phyloP scores from a whole-genome alignment of 2,888 invertebrate genomes.

The Mythimna impura region DNA sequence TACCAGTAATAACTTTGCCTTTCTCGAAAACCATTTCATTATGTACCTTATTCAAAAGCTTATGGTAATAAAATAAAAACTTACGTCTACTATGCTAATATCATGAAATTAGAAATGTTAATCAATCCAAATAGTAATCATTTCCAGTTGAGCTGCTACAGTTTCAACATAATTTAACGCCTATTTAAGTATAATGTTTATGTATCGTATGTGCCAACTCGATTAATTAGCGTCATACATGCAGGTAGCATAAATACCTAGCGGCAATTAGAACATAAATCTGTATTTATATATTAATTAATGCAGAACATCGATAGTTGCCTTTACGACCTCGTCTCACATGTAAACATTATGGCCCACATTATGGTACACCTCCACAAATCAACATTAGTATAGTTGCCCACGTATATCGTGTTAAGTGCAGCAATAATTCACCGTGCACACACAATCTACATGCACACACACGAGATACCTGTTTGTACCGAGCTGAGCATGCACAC shows the following conservation, averaged over 20 bases:
- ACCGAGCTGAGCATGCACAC: constrained; percentile 71
- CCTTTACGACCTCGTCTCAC: constrained; percentile 80
- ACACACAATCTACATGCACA: constrained; percentile 67
- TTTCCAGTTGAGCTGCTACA: constrained; percentile 48
- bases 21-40: constrained; percentile 15
- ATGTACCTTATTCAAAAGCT: not conserved
- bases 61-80: constrained; percentile 44
- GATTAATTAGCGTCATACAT: constrained; percentile 51
- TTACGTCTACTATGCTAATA: constrained; percentile 19
- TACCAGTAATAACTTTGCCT: constrained; percentile 8
- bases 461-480: constrained; percentile 53
- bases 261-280: constrained; percentile 66
- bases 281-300: constrained; percentile 76
- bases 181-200: constrained; percentile 49
- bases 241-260: constrained; percentile 54
- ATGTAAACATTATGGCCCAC: constrained; percentile 84
- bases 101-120: constrained; percentile 43
- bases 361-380: constrained; percentile 79
- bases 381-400: constrained; percentile 77
- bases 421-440: constrained; percentile 79
- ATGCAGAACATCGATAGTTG: constrained; percentile 65
- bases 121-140: constrained; percentile 29
- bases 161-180: constrained; percentile 58
- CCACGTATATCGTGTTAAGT: constrained; percentile 78
- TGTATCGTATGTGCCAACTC: constrained; percentile 42